Conservation (phyloP, 2,113 vertebrate species). For the Nothoprocta pentlandii region DNA sequence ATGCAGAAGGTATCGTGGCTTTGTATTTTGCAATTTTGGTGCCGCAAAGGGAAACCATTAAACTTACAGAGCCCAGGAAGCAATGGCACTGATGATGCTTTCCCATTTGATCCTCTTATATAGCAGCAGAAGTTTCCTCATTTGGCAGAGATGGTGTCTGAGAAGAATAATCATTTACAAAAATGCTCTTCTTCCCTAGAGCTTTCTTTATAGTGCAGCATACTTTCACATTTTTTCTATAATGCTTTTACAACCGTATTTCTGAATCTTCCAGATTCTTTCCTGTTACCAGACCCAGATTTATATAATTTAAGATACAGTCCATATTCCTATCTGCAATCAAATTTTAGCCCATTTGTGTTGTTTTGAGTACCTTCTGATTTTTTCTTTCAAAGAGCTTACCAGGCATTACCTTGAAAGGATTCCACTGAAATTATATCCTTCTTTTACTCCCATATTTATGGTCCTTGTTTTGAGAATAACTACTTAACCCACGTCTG, state of each 20-base stretch:
- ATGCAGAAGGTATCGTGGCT: background rate
- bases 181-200: background rate
- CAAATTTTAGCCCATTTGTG: conserved; percentile 20
- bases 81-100: background rate
- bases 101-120: background rate
- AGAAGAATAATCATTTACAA: background rate
- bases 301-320: conserved; percentile 8
- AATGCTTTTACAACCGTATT: conserved; percentile 8
- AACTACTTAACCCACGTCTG: conserved; percentile 12
- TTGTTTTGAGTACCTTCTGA: conserved; percentile 26
- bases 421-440: conserved; percentile 3
- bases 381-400: conserved; percentile 18
- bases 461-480: background rate
- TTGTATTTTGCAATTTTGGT: background rate
- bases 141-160: background rate
- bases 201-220: background rate
- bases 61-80: background rate
- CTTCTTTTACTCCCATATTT: background rate
- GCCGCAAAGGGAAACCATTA: background rate
- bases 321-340: conserved; percentile 26
- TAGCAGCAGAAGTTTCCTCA: background rate
- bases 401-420: conserved; percentile 3
- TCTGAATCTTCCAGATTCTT: background rate
- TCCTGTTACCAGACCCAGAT: background rate
- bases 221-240: background rate